Conservation (phyloP, 1,140 invertebrate genomes). For the Papilio polytes region DNA sequence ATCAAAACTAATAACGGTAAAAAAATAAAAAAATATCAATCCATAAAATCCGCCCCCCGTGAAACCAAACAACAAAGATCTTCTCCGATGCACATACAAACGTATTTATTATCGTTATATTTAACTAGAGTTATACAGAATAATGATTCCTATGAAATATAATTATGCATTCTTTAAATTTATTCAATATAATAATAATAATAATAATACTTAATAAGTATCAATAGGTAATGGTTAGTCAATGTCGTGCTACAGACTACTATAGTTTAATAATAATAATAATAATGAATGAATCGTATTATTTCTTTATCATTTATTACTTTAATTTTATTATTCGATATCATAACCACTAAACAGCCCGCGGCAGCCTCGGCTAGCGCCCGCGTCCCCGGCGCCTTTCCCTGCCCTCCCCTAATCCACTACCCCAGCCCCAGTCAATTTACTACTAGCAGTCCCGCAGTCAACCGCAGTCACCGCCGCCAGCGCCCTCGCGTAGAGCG, state of each 20-base stretch:
- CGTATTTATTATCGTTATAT: conserved; percentile 84
- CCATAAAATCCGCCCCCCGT: conserved; percentile 78
- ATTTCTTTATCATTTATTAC: conserved; percentile 80
- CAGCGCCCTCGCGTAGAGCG: not conserved
- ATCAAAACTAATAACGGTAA: conserved; percentile 83
- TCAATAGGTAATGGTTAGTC: conserved; percentile 82
- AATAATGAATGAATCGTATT: conserved; percentile 83
- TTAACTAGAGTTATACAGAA: conserved; percentile 85
- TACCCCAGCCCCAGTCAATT: conserved; percentile 3
- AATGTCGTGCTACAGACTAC: conserved; percentile 82
- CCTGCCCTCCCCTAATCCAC: not conserved
- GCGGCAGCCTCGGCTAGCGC: conserved; percentile 75
- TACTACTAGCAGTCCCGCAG: conserved; percentile 2
- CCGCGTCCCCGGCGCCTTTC: conserved; percentile 39
- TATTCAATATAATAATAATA: conserved; percentile 81
- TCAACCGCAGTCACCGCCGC: conserved; percentile 4
- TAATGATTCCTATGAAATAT: conserved; percentile 86
- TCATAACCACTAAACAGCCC: conserved; percentile 78
- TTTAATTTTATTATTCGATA: conserved; percentile 81
- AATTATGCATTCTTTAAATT: conserved; percentile 84
- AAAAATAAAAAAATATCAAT: conserved; percentile 84
- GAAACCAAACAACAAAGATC: conserved; percentile 77
- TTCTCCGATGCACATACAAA: conserved; percentile 81
- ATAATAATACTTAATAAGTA: conserved; percentile 84
- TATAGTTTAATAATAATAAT: conserved; percentile 77